These are phyloP conservation scores for Drosophila paracracens DNA, from an alignment of 2,888 invertebrate genomes.

Conservation along the genomic window DNA sequence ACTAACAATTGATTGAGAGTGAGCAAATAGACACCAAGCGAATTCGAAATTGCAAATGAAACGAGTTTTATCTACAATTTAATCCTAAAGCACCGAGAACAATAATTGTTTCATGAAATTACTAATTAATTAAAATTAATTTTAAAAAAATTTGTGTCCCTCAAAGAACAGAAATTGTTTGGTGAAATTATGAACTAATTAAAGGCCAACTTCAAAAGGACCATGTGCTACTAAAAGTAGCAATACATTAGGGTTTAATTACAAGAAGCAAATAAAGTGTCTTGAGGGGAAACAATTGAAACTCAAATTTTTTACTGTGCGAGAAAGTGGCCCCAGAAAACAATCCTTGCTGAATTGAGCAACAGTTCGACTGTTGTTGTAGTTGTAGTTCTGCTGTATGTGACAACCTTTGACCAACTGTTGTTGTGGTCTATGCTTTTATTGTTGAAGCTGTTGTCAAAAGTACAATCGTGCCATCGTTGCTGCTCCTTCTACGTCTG, in stretches of 20 bases:
- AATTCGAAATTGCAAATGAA: neutral
- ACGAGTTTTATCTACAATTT: neutral
- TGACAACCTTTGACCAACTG: conserved; percentile 26
- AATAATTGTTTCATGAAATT: no score
- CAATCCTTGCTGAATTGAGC: conserved; percentile 41
- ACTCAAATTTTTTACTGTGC: neutral
- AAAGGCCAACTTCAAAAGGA: neutral
- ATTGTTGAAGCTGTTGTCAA: conserved; percentile 25
- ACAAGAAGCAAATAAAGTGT: neutral
- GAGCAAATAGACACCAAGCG: neutral
- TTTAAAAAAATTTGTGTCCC: no score
- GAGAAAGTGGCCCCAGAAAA: neutral
- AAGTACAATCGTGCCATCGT: conserved; percentile 30
- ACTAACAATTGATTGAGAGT: neutral
- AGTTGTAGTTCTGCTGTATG: conserved; percentile 15
- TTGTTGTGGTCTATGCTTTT: conserved; percentile 2
- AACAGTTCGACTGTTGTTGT: conserved; percentile 35
- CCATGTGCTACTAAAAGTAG: neutral
- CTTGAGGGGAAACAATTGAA: neutral
- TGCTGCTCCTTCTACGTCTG: conserved; percentile 5
- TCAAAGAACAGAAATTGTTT: neutral
- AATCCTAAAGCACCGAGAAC: neutral
- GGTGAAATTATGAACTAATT: neutral
- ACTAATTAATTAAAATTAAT: no score
- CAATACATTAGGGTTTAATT: neutral